phyloP scores from a whole-genome alignment of 2,113 vertebrate genomes.

The Protomyctophum bolini region DNA sequence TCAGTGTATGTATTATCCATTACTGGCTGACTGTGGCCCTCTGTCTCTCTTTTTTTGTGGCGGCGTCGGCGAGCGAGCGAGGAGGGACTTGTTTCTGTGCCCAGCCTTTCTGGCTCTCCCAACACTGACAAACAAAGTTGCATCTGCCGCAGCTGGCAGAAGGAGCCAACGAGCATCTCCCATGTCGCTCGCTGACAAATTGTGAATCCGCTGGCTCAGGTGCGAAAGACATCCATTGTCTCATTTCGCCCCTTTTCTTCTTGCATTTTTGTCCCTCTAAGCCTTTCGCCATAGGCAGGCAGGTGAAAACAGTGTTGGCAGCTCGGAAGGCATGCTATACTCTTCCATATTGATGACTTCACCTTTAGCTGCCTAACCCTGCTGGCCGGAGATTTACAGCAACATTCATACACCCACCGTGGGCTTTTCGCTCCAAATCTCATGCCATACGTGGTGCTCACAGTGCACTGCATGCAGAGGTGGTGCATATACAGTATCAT shows the following conservation, averaged over 20 bases:
- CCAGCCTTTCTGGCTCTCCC: slow-evolving; percentile 26
- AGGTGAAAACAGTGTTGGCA: slow-evolving; percentile 7
- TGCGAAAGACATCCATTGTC: slow-evolving; percentile 15
- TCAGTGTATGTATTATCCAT: slow-evolving; percentile 40
- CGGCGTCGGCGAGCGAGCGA: slow-evolving; percentile 21
- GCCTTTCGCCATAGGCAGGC: slow-evolving; percentile 15
- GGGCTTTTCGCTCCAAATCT: slow-evolving; percentile 54
- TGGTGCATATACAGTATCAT: slow-evolving; percentile 45
- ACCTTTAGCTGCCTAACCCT: slow-evolving; percentile 40
- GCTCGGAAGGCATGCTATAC: no score
- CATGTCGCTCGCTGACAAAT: slow-evolving; percentile 38
- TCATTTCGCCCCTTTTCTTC: not conserved
- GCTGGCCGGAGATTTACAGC: slow-evolving; percentile 52
- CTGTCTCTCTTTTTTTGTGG: slow-evolving; percentile 15
- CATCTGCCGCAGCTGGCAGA: slow-evolving; percentile 39
- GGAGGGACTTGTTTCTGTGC: slow-evolving; percentile 9
- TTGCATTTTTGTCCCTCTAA: not conserved
- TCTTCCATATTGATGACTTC: slow-evolving; percentile 27
- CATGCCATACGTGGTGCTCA: slow-evolving; percentile 44
- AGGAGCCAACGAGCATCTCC: slow-evolving; percentile 39
- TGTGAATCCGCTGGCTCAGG: slow-evolving; percentile 29
- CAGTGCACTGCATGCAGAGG: slow-evolving; percentile 56
- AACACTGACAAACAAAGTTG: slow-evolving; percentile 48
- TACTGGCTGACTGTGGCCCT: slow-evolving; percentile 30
- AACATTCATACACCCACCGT: slow-evolving; percentile 56